A percentile compares a stretch with the other conserved stretches of the same genome.
These are phyloP conservation scores for Isurus oxyrinchus DNA, from an alignment of 2,113 vertebrate genomes.

Conservation along the genomic window DNA sequence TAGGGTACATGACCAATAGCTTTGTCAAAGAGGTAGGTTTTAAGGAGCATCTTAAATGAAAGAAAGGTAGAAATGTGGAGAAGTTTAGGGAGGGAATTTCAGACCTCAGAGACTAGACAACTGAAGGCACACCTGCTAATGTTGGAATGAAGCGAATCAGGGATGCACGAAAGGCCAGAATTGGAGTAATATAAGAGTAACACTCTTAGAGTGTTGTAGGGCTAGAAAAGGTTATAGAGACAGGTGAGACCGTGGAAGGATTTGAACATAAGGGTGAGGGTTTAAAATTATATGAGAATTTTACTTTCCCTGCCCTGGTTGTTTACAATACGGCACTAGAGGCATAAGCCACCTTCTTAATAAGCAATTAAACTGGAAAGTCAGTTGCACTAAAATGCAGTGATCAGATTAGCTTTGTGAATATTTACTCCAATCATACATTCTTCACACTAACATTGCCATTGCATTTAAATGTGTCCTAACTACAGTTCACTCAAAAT, in stretches of 20 bases:
- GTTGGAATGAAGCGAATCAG: background rate
- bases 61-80: background rate
- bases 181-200: background rate
- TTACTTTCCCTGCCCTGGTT: background rate
- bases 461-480: background rate
- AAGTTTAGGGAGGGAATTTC: background rate
- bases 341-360: background rate
- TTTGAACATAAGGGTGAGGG: background rate
- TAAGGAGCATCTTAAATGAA: background rate
- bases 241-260: background rate
- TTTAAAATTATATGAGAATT: background rate
- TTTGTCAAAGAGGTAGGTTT: background rate
- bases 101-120: background rate
- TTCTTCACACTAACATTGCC: background rate
- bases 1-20: background rate
- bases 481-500: background rate
- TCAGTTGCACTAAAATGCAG: background rate
- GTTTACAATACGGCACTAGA: background rate
- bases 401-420: background rate
- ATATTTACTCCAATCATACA: background rate
- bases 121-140: background rate
- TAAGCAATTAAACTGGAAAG: background rate
- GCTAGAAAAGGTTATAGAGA: background rate
- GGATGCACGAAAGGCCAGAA: background rate
- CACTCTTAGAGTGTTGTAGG: background rate